Percentiles rank a stretch among this genome's conserved stretches.
phyloP scores from a whole-genome alignment of 2,888 invertebrate species.

The Agonopterix heracliana region DNA sequence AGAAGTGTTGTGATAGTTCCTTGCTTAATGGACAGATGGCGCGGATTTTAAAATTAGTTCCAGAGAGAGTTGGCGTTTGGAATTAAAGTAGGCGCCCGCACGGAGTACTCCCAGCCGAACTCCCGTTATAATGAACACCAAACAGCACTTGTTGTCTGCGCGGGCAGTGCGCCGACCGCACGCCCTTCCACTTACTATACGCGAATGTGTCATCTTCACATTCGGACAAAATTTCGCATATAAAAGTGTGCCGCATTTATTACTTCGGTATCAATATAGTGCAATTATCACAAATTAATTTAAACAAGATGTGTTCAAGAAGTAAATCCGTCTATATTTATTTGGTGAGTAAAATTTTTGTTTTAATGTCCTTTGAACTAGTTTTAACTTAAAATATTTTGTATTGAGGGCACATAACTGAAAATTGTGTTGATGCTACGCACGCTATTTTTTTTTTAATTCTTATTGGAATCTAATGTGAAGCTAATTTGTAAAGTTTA shows the following conservation, averaged over 20 bases:
- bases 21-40: constrained; percentile 41
- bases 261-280: constrained; percentile 31
- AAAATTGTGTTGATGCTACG: constrained; percentile 3
- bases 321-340: constrained; percentile 46
- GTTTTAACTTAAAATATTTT: constrained; percentile 3
- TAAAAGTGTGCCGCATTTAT: constrained; percentile 47
- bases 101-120: constrained; percentile 63
- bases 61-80: constrained; percentile 37
- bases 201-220: constrained; percentile 69
- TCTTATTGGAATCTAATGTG: constrained; percentile 3
- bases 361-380: constrained; percentile 6
- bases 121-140: constrained; percentile 68
- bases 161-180: constrained; percentile 74
- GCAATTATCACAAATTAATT: constrained; percentile 27
- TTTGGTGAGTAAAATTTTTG: constrained; percentile 47
- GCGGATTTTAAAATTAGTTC: constrained; percentile 30
- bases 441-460: constrained; percentile 5
- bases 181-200: constrained; percentile 64
- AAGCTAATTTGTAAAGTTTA: not conserved
- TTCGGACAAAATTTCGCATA: constrained; percentile 56
- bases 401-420: constrained; percentile 12
- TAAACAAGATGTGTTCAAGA: constrained; percentile 54
- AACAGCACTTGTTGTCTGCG: constrained; percentile 66
- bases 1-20: constrained; percentile 10
- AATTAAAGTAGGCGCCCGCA: constrained; percentile 46